Percentiles rank a stretch among this genome's conserved stretches.
Conservation (phyloP, 2,888 invertebrate species). For the Dryomyza anilis region DNA sequence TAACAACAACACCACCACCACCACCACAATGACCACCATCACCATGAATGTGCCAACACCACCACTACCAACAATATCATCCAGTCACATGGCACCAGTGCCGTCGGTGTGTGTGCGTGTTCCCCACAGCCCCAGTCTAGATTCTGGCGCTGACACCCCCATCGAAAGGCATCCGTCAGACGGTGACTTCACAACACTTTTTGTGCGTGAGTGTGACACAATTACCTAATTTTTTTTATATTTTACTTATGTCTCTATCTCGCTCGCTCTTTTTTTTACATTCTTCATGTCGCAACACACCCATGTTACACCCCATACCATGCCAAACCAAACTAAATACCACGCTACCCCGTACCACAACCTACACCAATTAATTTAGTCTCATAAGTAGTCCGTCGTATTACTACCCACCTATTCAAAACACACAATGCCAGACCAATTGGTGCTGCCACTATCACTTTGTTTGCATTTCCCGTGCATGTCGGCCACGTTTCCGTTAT, state of each 20-base stretch:
- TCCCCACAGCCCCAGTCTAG: constrained; percentile 60
- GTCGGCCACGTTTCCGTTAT: constrained; percentile 21
- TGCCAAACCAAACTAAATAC: neutral
- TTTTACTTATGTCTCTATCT: constrained; percentile 8
- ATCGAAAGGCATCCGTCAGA: constrained; percentile 61
- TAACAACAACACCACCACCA: constrained; percentile 15
- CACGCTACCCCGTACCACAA: too few species aligned
- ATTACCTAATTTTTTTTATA: too few species aligned
- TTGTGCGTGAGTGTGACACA: constrained; percentile 62
- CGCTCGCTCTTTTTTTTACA: neutral
- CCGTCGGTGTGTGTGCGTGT: constrained; percentile 63
- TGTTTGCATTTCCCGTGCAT: constrained; percentile 27
- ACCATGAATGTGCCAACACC: constrained; percentile 20
- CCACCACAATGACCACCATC: constrained; percentile 26
- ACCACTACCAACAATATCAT: constrained; percentile 29
- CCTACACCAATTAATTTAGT: neutral
- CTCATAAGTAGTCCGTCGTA: neutral
- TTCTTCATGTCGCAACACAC: neutral
- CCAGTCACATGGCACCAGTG: constrained; percentile 53
- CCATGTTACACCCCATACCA: neutral
- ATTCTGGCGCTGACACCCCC: constrained; percentile 53
- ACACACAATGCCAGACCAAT: neutral
- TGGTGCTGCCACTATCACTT: constrained; percentile 25
- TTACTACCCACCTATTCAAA: too few species aligned
- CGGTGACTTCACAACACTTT: constrained; percentile 61